Evolutionary conservation across 2,113 vertebrate genomes (phyloP).

Genomic region (Prunella fulvescens): DNA sequence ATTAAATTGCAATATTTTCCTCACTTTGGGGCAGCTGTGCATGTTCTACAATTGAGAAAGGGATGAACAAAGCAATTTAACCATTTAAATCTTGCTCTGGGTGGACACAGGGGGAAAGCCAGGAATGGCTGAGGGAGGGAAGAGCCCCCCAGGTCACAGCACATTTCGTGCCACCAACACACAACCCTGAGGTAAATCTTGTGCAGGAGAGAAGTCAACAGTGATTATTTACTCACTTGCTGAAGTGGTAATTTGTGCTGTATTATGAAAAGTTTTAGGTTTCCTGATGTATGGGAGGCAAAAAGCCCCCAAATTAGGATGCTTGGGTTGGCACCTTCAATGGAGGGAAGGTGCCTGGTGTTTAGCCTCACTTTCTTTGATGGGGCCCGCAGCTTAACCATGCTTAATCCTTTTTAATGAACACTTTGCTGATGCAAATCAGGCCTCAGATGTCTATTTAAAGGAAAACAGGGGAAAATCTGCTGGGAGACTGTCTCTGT

Average conservation of each 20-base stretch:
- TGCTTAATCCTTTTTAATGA: conserved; percentile 36
- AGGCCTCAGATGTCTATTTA: background rate
- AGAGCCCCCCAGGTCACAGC: background rate
- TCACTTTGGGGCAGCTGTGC: background rate
- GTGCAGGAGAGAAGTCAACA: background rate
- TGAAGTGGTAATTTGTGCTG: background rate
- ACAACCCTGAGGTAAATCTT: background rate
- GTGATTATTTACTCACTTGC: background rate
- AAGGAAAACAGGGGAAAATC: background rate
- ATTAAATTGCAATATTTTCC: background rate
- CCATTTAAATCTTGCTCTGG: background rate
- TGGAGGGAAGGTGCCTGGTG: background rate
- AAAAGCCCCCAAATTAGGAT: background rate
- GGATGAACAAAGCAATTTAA: background rate
- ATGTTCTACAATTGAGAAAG: background rate
- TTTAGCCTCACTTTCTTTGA: background rate
- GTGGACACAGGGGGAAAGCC: accelerated
- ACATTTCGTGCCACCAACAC: background rate
- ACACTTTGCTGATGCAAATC: conserved; percentile 1
- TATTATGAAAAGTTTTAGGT: background rate
- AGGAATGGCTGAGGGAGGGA: accelerated
- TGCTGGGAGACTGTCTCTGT: background rate
- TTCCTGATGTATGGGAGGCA: background rate
- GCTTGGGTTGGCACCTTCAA: background rate
- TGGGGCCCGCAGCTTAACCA: background rate